Evolutionary conservation across 1,140 invertebrate species (phyloP).

Genomic region (Spodoptera frugiperda): DNA sequence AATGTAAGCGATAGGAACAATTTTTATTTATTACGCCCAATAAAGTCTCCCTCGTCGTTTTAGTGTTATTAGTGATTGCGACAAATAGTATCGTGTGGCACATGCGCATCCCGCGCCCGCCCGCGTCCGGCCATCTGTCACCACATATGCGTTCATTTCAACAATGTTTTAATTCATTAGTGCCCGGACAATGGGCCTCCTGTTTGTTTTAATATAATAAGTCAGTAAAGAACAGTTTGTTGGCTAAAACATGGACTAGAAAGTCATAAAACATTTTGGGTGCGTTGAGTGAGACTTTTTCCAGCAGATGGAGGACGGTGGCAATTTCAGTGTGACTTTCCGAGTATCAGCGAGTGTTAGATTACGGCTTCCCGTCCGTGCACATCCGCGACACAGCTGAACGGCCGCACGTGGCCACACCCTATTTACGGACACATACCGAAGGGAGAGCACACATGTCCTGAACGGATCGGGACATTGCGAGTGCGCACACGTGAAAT

Average conservation of each 20-base stretch:
- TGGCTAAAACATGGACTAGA: not conserved
- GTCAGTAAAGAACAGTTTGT: not conserved
- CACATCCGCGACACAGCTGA: constrained; percentile 83
- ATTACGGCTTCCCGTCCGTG: constrained; percentile 82
- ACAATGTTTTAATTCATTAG: constrained; percentile 84
- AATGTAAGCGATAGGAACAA: constrained; percentile 23
- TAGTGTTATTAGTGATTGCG: constrained; percentile 70
- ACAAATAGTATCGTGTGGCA: constrained; percentile 74
- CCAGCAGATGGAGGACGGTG: constrained; percentile 14
- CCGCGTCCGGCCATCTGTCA: constrained; percentile 84
- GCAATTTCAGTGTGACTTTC: constrained; percentile 61
- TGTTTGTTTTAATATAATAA: constrained; percentile 59
- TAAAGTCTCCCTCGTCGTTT: constrained; percentile 48
- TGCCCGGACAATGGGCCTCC: constrained; percentile 70
- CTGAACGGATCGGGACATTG: constrained; percentile 82
- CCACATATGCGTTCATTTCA: constrained; percentile 77
- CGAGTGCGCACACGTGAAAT: constrained; percentile 84
- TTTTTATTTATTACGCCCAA: constrained; percentile 54
- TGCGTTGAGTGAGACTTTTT: not conserved
- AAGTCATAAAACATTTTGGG: not conserved
- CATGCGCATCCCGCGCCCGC: constrained; percentile 78
- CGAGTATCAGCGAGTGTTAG: constrained; percentile 76
- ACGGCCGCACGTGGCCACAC: constrained; percentile 83
- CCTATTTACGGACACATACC: constrained; percentile 84
- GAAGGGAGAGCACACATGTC: constrained; percentile 84